These are phyloP conservation scores for Micrasema minimum DNA, from an alignment of 1,140 invertebrate species.

Conservation along the genomic window DNA sequence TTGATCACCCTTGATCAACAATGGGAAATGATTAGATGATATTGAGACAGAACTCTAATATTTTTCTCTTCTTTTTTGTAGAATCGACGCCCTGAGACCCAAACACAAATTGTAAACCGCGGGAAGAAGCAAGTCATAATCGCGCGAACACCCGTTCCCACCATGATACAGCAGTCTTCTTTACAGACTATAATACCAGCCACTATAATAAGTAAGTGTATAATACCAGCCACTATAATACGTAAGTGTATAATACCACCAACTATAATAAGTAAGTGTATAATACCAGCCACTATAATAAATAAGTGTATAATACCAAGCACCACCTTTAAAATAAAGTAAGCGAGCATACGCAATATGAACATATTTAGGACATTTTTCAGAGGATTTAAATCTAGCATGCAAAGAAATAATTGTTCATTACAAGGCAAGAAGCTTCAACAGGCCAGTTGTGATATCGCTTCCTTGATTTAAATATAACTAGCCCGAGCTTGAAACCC, in stretches of 20 bases:
- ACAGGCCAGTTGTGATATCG: no score
- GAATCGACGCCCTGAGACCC: background rate
- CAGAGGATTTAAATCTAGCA: no score
- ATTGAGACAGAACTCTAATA: background rate
- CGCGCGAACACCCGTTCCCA: background rate
- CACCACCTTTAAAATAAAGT: no score
- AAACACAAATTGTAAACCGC: background rate
- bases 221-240: background rate
- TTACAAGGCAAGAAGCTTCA: no score
- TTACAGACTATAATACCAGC: background rate
- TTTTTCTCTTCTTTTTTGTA: conserved; percentile 2
- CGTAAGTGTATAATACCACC: background rate
- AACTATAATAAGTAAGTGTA: background rate
- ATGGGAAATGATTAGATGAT: no score
- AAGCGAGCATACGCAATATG: no score
- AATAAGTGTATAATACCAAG: no score
- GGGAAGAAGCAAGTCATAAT: conserved; percentile 19
- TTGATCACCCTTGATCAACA: no score
- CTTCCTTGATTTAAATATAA: no score
- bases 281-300: background rate
- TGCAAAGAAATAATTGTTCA: no score
- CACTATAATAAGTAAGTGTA: conserved; percentile 3
- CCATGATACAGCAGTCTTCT: conserved; percentile 1
- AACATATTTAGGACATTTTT: no score
- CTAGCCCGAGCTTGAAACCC: no score